phyloP scores from a whole-genome alignment of 2,888 invertebrate genomes.

The Patella ulyssiponensis region DNA sequence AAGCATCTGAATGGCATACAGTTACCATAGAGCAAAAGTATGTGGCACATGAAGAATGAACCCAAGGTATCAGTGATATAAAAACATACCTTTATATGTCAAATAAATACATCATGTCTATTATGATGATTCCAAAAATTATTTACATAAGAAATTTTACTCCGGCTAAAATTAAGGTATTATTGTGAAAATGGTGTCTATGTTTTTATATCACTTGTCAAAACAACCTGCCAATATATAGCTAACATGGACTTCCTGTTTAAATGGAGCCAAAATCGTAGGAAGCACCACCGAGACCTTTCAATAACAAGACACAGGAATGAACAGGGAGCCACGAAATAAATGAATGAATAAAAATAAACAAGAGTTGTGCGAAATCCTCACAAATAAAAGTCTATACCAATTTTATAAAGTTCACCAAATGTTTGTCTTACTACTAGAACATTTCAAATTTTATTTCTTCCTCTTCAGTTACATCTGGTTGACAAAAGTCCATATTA shows the following conservation, averaged over 20 bases:
- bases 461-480: too few relatives aligned
- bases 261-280: conserved; percentile 12
- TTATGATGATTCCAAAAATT: not conserved
- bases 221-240: conserved; percentile 11
- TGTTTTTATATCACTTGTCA: conserved; percentile 13
- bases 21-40: too few relatives aligned
- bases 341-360: conserved; percentile 6
- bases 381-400: too few relatives aligned
- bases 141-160: not conserved
- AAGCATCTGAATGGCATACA: too few relatives aligned
- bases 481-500: too few relatives aligned
- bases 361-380: not conserved
- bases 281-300: conserved; percentile 9
- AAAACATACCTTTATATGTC: not conserved
- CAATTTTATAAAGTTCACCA: too few relatives aligned
- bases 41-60: too few relatives aligned
- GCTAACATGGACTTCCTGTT: conserved; percentile 9
- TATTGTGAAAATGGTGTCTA: conserved; percentile 5
- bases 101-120: not conserved
- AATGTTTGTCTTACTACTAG: too few relatives aligned
- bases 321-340: not conserved
- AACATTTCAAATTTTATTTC: too few relatives aligned
- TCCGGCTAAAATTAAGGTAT: not conserved
- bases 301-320: conserved; percentile 5
- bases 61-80: too few relatives aligned